Conservation (phyloP, 2,797 vertebrate genomes). For the Falco novaeseelandiae region DNA sequence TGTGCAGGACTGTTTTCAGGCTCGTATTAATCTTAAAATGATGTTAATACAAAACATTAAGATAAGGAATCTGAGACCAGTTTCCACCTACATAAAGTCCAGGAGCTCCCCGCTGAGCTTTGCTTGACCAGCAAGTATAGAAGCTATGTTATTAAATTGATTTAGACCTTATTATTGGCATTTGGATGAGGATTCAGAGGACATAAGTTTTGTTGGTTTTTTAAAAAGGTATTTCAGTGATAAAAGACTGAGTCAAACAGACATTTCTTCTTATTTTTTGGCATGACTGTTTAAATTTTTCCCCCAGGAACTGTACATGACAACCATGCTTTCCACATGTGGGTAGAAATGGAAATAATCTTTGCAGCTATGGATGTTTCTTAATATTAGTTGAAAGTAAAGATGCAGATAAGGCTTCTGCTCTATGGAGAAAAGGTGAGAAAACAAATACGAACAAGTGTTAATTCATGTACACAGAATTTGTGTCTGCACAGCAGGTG, state of each 20-base stretch:
- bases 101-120: conserved; percentile 13
- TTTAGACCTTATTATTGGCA: conserved; percentile 22
- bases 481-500: conserved; percentile 41
- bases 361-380: conserved; percentile 24
- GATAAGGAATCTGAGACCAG: conserved; percentile 11
- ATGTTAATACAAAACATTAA: neutral
- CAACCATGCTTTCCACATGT: neutral
- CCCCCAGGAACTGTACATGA: neutral
- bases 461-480: conserved; percentile 57
- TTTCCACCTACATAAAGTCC: neutral
- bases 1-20: neutral
- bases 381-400: conserved; percentile 39
- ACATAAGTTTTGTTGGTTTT: neutral
- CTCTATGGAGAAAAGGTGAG: conserved; percentile 55
- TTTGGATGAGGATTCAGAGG: neutral
- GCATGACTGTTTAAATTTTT: neutral
- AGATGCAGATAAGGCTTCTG: neutral
- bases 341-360: conserved; percentile 17
- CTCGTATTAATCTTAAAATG: neutral
- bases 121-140: neutral
- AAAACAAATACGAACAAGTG: conserved; percentile 68
- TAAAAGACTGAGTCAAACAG: neutral
- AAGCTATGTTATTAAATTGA: conserved; percentile 2
- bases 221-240: neutral
- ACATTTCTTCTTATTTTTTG: conserved; percentile 9